Evolutionary conservation across 1,140 invertebrate genomes (phyloP).

Genomic region (Myzus persicae): DNA sequence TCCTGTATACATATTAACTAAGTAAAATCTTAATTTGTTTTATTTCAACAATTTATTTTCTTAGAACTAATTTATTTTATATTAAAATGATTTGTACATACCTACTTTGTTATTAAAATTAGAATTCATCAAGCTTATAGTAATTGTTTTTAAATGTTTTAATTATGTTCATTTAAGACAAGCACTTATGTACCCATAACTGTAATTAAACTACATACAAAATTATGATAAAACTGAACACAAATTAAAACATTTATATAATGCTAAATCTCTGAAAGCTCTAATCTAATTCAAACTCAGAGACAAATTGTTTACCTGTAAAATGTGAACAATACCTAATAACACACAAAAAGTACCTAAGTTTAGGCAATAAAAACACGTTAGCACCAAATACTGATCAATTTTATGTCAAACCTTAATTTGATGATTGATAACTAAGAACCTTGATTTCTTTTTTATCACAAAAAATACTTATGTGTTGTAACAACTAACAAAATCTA

Average conservation of each 20-base stretch:
- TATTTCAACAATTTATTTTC: neutral
- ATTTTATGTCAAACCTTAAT: neutral
- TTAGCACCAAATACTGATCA: too few relatives aligned
- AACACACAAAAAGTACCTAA: neutral
- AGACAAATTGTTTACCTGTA: neutral
- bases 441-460: too few relatives aligned
- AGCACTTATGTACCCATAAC: neutral
- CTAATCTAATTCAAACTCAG: neutral
- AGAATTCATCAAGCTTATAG: neutral
- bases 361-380: neutral
- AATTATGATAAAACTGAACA: neutral
- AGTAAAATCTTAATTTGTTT: too few relatives aligned
- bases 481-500: too few relatives aligned
- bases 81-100: neutral
- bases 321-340: neutral
- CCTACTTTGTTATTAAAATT: neutral
- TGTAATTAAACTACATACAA: neutral
- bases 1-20: neutral
- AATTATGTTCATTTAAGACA: neutral
- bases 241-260: neutral
- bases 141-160: neutral
- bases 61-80: neutral
- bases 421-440: too few relatives aligned
- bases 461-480: too few relatives aligned
- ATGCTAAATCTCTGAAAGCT: neutral